Conservation (phyloP, 2,113 vertebrate genomes). For the Lycaon pictus region DNA sequence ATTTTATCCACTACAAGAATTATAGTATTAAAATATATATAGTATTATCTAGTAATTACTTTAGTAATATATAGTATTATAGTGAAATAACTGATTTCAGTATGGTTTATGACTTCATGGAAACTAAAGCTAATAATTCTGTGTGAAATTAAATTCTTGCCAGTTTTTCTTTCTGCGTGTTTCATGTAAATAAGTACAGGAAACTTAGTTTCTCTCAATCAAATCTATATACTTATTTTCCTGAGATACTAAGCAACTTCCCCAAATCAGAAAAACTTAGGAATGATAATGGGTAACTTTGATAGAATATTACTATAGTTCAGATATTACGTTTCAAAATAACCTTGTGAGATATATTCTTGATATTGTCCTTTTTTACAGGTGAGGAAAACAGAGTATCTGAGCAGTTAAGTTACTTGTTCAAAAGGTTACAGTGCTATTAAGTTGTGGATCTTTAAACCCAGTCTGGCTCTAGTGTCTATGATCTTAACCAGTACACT, state of each 20-base stretch:
- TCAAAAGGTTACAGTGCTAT: background rate
- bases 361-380: background rate
- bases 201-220: background rate
- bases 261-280: background rate
- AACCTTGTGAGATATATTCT: background rate
- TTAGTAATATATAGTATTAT: background rate
- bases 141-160: conserved; percentile 5
- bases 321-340: background rate
- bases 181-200: background rate
- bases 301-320: background rate
- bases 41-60: background rate
- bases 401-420: background rate
- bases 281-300: background rate
- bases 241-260: background rate
- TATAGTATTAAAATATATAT: background rate
- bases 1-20: background rate
- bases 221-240: background rate
- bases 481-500: background rate
- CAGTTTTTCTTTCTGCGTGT: background rate
- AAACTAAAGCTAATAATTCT: background rate
- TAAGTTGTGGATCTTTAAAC: background rate
- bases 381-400: background rate
- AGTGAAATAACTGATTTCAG: background rate
- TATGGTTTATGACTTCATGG: background rate
- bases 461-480: background rate